Base-by-base conservation (phyloP, 2,888 invertebrate genomes). In the Drosophila mulleri region DNA sequence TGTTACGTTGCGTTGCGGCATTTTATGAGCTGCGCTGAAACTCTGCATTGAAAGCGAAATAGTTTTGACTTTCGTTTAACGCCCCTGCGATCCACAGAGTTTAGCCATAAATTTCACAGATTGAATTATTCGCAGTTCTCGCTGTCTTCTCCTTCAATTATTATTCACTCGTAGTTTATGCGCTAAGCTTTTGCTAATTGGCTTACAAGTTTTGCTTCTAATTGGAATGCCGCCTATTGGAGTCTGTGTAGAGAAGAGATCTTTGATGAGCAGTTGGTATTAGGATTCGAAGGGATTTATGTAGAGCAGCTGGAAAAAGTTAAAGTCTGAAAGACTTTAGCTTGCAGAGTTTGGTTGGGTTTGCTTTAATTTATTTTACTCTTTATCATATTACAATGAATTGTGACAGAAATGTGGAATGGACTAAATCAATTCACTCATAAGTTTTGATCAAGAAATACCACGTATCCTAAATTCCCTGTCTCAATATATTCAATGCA, bases 1-100 rank as follows among this genome's bases (percentile, higher is more conserved):
- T 75, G 82, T 78, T 83, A 47, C 63, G 77, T 72, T 80, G 39
- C 69, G 82, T 68, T 71, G 60, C 69, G 80, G 79, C 80, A 76
- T 80, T 79, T 80, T 80, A 80, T 67, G 78, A 75, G 71, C 67
- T 67, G 71, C 47, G 14, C 65, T 56, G 67, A 62, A 66, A 67
- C 67, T 71, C 74, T 64, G 37, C 67, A 72, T 73, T 80, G 67
- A 57, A 85, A 77, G 68, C 63, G 66, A 82, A 78, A 76, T 70
- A 78, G 78, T 75, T 78, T 81, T 58, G 53, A 62, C 58, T 71
- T 53, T 44, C n/a, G 44, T 11, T 9, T 32, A 32, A n/a, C 48
- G 56, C 58, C 50, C 20, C 32, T 8, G 32, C 14, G 35, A 35
- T 50, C 58, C 50, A 23, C 42, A 35, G 56, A 18, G 53, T 39